phyloP scores from a whole-genome alignment of 2,797 vertebrate genomes.

The Periophthalmus magnuspinnatus region DNA sequence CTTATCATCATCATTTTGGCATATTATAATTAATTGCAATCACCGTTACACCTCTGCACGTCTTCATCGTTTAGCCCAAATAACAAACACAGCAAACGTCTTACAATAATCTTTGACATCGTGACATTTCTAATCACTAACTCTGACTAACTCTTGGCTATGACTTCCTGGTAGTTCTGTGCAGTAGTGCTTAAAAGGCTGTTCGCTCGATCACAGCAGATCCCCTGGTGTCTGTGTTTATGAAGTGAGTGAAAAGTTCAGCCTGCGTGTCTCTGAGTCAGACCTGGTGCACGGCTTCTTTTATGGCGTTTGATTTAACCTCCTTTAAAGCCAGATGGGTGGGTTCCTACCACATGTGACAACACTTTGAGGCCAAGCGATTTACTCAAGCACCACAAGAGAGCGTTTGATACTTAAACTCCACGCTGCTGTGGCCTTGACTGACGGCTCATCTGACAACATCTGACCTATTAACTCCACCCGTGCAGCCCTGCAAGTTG shows the following conservation, averaged over 20 bases:
- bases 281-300: constrained; percentile 41
- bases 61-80: too few species aligned
- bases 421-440: constrained; percentile 17
- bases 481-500: constrained; percentile 22
- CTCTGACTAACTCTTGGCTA: too few species aligned
- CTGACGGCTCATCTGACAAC: constrained; percentile 47
- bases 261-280: constrained; percentile 52
- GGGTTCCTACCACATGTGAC: constrained; percentile 44
- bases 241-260: constrained; percentile 61
- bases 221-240: constrained; percentile 37
- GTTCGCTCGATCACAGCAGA: constrained; percentile 17
- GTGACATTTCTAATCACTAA: too few species aligned
- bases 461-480: constrained; percentile 35
- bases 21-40: too few species aligned
- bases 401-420: constrained; percentile 31
- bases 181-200: background rate
- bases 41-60: too few species aligned
- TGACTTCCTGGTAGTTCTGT: background rate
- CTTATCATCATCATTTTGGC: too few species aligned
- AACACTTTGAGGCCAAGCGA: constrained; percentile 29
- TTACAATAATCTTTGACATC: too few species aligned
- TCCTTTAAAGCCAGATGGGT: constrained; percentile 55
- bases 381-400: constrained; percentile 44
- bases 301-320: constrained; percentile 43
- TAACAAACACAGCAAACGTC: too few species aligned